Conservation (phyloP, 2,888 invertebrate species). For the Lithophane socia region DNA sequence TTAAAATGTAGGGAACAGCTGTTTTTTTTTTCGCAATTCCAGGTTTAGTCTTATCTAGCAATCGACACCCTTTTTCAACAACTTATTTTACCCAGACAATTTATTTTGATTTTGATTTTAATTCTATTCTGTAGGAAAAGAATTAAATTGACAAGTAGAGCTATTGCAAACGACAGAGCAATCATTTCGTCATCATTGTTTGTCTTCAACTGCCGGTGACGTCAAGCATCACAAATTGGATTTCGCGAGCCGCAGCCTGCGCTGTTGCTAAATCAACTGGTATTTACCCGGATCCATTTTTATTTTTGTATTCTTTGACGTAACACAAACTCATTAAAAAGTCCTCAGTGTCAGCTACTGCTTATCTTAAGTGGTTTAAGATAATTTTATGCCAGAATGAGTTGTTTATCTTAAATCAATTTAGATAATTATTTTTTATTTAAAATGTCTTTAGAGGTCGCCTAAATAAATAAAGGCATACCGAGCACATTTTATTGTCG, state of each 20-base stretch:
- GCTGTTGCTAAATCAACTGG: constrained; percentile 29
- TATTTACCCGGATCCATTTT: constrained; percentile 37
- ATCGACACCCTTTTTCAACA: not conserved
- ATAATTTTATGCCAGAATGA: constrained; percentile 19
- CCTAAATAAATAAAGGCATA: not conserved
- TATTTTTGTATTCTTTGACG: constrained; percentile 21
- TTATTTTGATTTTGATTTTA: not conserved
- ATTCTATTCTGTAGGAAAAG: no score
- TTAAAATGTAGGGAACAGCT: no score
- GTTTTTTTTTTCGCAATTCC: no score
- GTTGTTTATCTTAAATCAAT: constrained; percentile 21
- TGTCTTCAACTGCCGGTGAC: not conserved
- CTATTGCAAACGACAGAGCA: not conserved
- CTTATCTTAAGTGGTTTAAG: constrained; percentile 38
- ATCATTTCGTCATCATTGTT: constrained; percentile 28
- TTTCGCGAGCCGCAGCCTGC: not conserved
- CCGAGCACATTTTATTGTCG: not conserved
- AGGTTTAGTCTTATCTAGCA: no score
- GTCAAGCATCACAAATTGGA: constrained; percentile 29
- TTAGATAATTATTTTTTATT: constrained; percentile 9
- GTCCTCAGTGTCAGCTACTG: constrained; percentile 4
- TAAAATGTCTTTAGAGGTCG: not conserved
- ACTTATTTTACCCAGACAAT: not conserved
- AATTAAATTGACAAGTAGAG: not conserved
- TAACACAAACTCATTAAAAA: constrained; percentile 31